phyloP scores from a whole-genome alignment of 2,113 vertebrate species.

The Mirounga angustirostris region DNA sequence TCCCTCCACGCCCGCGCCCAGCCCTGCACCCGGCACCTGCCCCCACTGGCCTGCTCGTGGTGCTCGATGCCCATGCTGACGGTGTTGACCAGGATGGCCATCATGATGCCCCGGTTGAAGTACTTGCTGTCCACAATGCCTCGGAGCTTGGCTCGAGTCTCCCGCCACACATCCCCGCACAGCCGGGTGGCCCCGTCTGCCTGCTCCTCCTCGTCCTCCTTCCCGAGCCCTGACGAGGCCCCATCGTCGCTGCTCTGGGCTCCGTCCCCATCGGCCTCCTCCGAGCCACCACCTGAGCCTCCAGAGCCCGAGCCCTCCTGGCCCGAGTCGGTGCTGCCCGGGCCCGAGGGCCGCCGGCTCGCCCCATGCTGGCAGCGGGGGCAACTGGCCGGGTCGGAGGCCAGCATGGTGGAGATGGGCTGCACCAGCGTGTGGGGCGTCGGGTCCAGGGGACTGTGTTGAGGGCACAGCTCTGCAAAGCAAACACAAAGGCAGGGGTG shows the following conservation, averaged over 20 bases:
- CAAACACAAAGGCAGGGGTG: not conserved
- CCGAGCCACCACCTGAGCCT: not conserved
- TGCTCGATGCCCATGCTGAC: conserved; percentile 99
- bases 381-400: conserved; percentile 90
- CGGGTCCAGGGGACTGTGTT: conserved; percentile 88
- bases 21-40: conserved; percentile 64
- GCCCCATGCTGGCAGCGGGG: conserved; percentile 87
- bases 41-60: conserved; percentile 93
- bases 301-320: conserved; percentile 75
- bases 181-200: conserved; percentile 72
- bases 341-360: conserved; percentile 79
- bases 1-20: fast-evolving
- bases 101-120: conserved; percentile 98
- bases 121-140: conserved; percentile 98
- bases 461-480: conserved; percentile 89
- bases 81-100: conserved; percentile 98
- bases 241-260: conserved; percentile 75
- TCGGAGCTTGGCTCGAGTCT: conserved; percentile 92
- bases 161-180: conserved; percentile 86
- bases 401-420: conserved; percentile 90
- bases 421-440: conserved; percentile 88
- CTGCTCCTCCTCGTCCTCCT: conserved; percentile 84
- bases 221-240: conserved; percentile 70
- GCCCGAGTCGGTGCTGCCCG: conserved; percentile 79
- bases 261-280: not conserved